Evolutionary conservation across 2,113 vertebrate genomes (phyloP), one percentile per base, ranked within the genome.

Genomic region (Sakesphorus luctuosus): DNA sequence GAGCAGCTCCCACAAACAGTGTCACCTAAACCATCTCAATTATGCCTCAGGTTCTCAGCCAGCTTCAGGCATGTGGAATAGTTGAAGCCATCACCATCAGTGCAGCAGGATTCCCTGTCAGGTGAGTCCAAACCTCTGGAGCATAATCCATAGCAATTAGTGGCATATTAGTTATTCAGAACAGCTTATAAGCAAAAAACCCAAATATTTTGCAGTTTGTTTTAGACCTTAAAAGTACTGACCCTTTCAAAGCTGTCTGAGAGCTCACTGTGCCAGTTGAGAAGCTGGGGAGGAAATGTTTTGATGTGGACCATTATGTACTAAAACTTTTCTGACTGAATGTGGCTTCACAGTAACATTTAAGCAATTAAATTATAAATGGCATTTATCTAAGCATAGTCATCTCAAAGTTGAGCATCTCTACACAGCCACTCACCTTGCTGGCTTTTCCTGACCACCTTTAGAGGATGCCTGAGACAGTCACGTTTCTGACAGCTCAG

Each of bases 61-160:
- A 99, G 97, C 96, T 99, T 43, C 98, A 99, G 96, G 99, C 99
- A 2, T 99, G 99, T 91, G 99, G 99, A 79, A 99, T 99, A 43
- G 99, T 99, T 18, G 99, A 99, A 97, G 99, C 99, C 19, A 98
- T 99, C 95, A 98, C 98, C 89, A 99, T 99, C 86, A 99, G 99
- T 68, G 99, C 99, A 53, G 99, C 99, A 4, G 99, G 99, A 38
- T 99, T 99, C 96, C 99, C 99, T n/a, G 96, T 99, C 84, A 98
- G 99, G 99, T 99, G 93, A 97, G 97, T 75, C 66, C 5, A 7
- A 29, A 68, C 13, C 49, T 56, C 52, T 28, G 31, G 29, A 87
- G 68, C 65, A 56, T 21, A 35, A 73, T 36, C 49, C 13, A 11
- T 6, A 75, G 69, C 69, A 76, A 31, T 61, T 43, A 47, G 55